Evolutionary conservation across 2,797 vertebrate species (phyloP), one percentile per base, ranked within the genome.

Genomic region (Eutrigla gurnardus): DNA sequence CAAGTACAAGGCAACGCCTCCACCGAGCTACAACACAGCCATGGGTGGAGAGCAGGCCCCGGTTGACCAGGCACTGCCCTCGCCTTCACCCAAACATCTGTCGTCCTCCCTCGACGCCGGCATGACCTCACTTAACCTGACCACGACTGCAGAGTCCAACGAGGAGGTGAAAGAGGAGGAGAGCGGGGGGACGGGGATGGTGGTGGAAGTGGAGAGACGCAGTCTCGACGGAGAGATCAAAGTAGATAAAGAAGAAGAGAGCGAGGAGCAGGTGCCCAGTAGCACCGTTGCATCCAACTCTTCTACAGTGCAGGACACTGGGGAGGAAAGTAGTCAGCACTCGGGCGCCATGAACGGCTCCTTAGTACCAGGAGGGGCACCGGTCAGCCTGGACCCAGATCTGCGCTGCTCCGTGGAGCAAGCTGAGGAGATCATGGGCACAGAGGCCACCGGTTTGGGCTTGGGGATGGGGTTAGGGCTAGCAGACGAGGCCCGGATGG

Each of bases 391-490:
- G 70, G 36, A 76, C 18, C 85, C 94, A 0, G 92, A 96, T 81
- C 82, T 96, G 49, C 94, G 92, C 89, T 98, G 97, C 70, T 92
- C 97, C 0, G 97, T 99, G 86, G 98, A 99, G 85, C 97, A 96
- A 55, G 97, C 98, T 0, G 98, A 99, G 91, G 98, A 99, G 89
- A 97, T 99, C 83, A 97, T 99, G 80, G 98, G 98, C 53, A 96
- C 96, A 40, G 98, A 99, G 80, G 97, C 98, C 0, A 96, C 94
- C 0, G 95, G 96, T 0, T 64, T 93, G 62, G 91, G 88, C 43
- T 55, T 91, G 49, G 86, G 89, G 2, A 4, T 92, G 63, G 90
- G 88, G 0, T 59, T 92, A 35, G 89, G 88, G 10, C 53, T 94
- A 15, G 33, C 93, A 0, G 94, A 93, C 0, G 95, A 96, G n/a